Conservation (phyloP, 2,113 vertebrate species). For the Bubo scandiacus region DNA sequence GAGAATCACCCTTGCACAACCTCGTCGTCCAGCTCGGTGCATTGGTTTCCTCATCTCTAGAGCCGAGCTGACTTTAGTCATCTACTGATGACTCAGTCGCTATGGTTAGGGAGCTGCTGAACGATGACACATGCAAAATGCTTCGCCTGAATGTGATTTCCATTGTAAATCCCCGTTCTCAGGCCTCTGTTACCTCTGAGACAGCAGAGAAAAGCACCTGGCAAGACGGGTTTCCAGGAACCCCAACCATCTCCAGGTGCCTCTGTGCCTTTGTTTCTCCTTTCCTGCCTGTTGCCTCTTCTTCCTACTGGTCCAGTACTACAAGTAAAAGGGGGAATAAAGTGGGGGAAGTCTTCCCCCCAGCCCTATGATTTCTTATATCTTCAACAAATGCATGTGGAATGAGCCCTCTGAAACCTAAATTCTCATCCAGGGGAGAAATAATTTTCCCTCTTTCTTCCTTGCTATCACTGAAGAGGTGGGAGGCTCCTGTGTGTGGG, state of each 20-base stretch:
- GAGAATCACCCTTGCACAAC: not conserved
- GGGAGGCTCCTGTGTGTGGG: rapidly evolving
- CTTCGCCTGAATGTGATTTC: not conserved
- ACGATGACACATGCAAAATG: not conserved
- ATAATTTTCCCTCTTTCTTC: not conserved
- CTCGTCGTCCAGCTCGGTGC: not conserved
- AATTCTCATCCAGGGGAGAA: not conserved
- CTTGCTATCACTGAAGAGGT: not conserved
- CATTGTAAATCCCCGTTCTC: not conserved
- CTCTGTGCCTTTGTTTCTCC: not conserved
- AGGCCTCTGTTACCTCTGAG: not conserved
- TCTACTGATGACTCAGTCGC: not conserved
- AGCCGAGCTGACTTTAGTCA: not conserved
- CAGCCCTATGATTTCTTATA: not conserved
- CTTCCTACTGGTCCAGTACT: not conserved
- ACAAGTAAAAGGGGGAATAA: not conserved
- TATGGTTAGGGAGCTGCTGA: not conserved
- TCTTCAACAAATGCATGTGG: not conserved
- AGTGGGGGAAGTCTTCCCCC: not conserved
- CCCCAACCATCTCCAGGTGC: not conserved
- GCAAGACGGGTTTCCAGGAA: not conserved
- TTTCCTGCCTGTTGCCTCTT: not conserved
- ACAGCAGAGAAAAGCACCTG: not conserved
- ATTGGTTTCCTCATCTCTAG: not conserved
- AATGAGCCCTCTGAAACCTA: not conserved